Percentiles rank a stretch among this genome's conserved stretches.
phyloP scores from a whole-genome alignment of 2,113 vertebrate species.

The Seriola quinqueradiata region DNA sequence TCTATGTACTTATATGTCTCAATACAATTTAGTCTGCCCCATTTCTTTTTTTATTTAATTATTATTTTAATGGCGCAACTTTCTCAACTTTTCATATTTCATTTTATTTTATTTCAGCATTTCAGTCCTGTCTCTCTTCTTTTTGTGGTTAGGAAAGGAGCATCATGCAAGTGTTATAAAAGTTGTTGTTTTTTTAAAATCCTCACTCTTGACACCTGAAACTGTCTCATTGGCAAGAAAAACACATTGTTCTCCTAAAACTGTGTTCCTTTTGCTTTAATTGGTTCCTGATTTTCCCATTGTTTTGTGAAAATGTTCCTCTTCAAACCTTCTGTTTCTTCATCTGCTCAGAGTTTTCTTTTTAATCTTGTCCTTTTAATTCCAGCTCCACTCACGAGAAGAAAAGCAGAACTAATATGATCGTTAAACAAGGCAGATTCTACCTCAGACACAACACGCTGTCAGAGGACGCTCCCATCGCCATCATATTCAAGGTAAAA shows the following conservation, averaged over 20 bases:
- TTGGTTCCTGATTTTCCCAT: background rate
- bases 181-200: too few species aligned
- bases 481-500: constrained; percentile 96
- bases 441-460: constrained; percentile 97
- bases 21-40: too few species aligned
- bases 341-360: background rate
- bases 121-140: too few species aligned
- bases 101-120: too few species aligned
- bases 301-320: background rate
- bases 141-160: too few species aligned
- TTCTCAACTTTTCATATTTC: too few species aligned
- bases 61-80: too few species aligned
- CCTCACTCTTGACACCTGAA: background rate
- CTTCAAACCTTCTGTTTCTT: background rate
- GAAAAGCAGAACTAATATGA: constrained; percentile 98
- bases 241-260: background rate
- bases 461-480: constrained; percentile 97
- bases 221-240: background rate
- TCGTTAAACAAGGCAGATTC: constrained; percentile 96
- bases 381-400: constrained; percentile 98
- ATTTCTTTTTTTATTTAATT: background rate
- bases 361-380: constrained; percentile 20
- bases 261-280: background rate
- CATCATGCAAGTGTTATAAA: too few species aligned
- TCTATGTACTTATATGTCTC: too few species aligned